These are phyloP conservation scores for Drosophila arawakana DNA, from an alignment of 1,140 invertebrate genomes.

Conservation along the genomic window DNA sequence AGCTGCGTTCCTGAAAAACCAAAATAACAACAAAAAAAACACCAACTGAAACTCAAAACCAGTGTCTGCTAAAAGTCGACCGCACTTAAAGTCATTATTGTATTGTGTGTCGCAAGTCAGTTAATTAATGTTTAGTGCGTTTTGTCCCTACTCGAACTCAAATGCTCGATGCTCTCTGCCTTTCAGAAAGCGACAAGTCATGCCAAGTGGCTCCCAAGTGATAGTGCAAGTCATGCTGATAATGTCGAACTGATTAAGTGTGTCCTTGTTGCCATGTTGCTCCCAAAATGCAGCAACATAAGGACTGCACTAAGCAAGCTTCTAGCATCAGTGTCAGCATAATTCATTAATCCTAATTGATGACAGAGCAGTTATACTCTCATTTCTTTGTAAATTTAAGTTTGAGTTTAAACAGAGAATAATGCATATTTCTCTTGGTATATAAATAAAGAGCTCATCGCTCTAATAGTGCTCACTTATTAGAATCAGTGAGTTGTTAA, in stretches of 20 bases:
- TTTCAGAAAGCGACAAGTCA: conserved; percentile 37
- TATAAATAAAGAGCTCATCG: too few species aligned
- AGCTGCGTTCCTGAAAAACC: conserved; percentile 16
- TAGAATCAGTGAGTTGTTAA: too few species aligned
- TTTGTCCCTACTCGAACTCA: conserved; percentile 16
- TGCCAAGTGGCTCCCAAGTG: conserved; percentile 47
- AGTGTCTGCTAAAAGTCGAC: conserved; percentile 12
- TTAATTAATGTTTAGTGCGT: conserved; percentile 55
- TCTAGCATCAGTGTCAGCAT: conserved; percentile 5
- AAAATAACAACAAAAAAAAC: too few species aligned
- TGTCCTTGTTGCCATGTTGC: conserved; percentile 29
- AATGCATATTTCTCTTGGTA: too few species aligned
- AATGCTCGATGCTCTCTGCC: not conserved
- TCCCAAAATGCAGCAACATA: conserved; percentile 25
- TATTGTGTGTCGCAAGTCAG: conserved; percentile 11
- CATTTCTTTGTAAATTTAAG: not conserved
- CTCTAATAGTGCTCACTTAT: too few species aligned
- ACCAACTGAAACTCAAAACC: conserved; percentile 23
- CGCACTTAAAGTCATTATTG: conserved; percentile 29
- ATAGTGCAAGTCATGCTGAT: conserved; percentile 56
- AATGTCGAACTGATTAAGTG: conserved; percentile 61
- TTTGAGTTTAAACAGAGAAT: not conserved
- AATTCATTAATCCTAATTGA: conserved; percentile 51
- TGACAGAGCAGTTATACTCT: conserved; percentile 17
- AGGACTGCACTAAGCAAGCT: conserved; percentile 30